Evolutionary conservation across 2,113 vertebrate genomes (phyloP).

Genomic region (Camelus dromedarius): DNA sequence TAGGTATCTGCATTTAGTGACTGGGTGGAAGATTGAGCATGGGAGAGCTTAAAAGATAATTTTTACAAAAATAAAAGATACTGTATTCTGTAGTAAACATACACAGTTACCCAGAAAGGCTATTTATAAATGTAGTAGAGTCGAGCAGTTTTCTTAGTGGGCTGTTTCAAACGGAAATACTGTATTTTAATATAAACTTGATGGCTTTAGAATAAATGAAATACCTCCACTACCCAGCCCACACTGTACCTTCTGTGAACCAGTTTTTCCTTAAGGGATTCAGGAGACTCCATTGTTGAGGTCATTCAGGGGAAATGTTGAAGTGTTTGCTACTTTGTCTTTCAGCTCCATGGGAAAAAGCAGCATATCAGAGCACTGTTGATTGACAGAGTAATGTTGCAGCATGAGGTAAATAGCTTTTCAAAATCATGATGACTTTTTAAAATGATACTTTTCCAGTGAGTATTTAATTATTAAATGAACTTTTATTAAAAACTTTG

Average conservation of each 20-base stretch:
- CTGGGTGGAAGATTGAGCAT: not conserved
- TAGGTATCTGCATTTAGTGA: not conserved
- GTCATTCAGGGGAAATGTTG: not conserved
- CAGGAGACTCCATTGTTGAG: not conserved
- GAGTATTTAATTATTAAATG: not conserved
- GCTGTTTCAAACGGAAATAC: not conserved
- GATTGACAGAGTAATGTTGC: slow-evolving; percentile 98
- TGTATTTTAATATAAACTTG: not conserved
- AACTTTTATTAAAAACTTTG: slow-evolving; percentile 49
- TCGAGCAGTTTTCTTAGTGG: not conserved
- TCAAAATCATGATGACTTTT: not conserved
- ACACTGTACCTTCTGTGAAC: not conserved
- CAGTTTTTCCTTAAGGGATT: not conserved
- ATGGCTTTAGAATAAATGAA: slow-evolving; percentile 2
- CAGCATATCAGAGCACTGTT: slow-evolving; percentile 97
- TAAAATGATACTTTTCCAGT: not conserved
- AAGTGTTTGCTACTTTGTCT: slow-evolving; percentile 68
- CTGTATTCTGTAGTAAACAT: not conserved
- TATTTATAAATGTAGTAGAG: not conserved
- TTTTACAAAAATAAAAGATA: not conserved
- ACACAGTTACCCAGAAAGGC: not conserved
- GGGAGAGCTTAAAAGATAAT: not conserved
- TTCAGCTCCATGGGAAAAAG: slow-evolving; percentile 97
- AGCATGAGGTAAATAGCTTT: slow-evolving; percentile 93
- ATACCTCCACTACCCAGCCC: not conserved